Conservation (phyloP, 2,888 invertebrate genomes). For the Geotrupes spiniger region DNA sequence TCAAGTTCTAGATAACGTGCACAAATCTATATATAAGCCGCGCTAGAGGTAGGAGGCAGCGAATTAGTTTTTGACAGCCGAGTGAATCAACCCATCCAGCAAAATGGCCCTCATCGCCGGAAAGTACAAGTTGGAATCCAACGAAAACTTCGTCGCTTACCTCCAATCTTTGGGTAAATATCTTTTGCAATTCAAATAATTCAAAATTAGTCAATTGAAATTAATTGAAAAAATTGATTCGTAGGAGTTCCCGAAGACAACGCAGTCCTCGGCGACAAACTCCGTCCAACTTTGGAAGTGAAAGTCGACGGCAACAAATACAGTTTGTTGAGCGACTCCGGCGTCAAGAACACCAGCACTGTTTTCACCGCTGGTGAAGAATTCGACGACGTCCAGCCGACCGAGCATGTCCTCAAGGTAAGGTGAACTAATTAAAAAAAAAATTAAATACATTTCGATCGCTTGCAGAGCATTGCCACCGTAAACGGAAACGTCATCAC, state of each 20-base stretch:
- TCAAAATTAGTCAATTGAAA: no score
- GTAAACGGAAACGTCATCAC: slow-evolving; percentile 22
- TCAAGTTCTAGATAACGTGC: no score
- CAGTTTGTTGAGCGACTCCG: slow-evolving; percentile 19
- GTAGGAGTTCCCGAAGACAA: slow-evolving; percentile 30
- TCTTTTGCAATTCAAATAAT: no score
- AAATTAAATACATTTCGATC: not conserved
- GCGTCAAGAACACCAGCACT: slow-evolving; percentile 16
- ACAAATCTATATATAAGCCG: no score
- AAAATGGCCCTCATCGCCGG: slow-evolving; percentile 33
- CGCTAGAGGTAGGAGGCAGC: no score
- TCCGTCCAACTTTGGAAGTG: slow-evolving; percentile 24
- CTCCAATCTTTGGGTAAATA: slow-evolving; percentile 30
- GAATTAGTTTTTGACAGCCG: no score
- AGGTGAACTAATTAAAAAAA: not conserved
- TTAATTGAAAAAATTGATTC: no score
- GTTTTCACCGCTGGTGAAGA: slow-evolving; percentile 27
- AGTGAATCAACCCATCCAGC: no score
- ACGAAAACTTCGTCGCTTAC: slow-evolving; percentile 33
- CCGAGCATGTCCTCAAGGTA: slow-evolving; percentile 26
- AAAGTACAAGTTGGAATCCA: slow-evolving; percentile 31
- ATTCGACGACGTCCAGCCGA: slow-evolving; percentile 23
- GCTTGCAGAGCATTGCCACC: slow-evolving; percentile 25
- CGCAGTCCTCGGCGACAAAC: slow-evolving; percentile 23
- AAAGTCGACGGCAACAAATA: slow-evolving; percentile 30